Base-by-base conservation (phyloP, 2,888 invertebrate genomes). In the Hydropsyche betteni region DNA sequence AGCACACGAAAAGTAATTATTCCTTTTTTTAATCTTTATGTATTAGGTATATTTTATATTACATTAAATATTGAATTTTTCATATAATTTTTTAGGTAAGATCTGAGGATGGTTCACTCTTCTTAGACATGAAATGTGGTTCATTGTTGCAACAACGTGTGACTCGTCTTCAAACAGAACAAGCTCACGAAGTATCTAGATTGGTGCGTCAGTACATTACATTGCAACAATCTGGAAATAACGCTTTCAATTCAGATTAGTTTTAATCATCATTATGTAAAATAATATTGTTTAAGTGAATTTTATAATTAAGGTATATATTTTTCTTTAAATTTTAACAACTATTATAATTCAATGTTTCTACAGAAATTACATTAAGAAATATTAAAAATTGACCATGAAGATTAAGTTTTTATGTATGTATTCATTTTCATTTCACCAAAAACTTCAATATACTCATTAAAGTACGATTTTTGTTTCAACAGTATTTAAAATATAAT, bases 151-250 rank as follows among this genome's bases (percentile, higher is more conserved):
- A 97, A 84, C 98, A 98, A 86, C 91, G 96, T 80, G 96, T 98
- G 81, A 96, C 97, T 78, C 90, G 98, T 81, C 91, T 99, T 80
- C 98, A 98, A 84, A 99, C 98, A 0, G 97, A 98, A 86, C 95
- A 99, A 87, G 98, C 98, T 53, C 97, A 97, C 83, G 98, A 99
- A 86, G 96, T 99, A 81, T 96, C 97, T 69, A 91, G 98, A 80
- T 90, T 99, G 81, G 97, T 99, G 82, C 90, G 97, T 44, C 98
- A 99, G 85, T 99, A 99, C 87, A 97, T 99, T 83, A 96, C 95
- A 82, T 93, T 98, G 86, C 88, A 88, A 82, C 81, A 88, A 72
- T 87, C 87, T 82, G 75, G 75, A 14, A 61, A 74, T 14, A 76
- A 76, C 33, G 75, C 74, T 50, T 69, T 79, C 53, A 78, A 72